Percentiles rank a stretch among this genome's conserved stretches.
Evolutionary conservation across 2,797 vertebrate genomes (phyloP).

Genomic region (Hydrolagus colliei): DNA sequence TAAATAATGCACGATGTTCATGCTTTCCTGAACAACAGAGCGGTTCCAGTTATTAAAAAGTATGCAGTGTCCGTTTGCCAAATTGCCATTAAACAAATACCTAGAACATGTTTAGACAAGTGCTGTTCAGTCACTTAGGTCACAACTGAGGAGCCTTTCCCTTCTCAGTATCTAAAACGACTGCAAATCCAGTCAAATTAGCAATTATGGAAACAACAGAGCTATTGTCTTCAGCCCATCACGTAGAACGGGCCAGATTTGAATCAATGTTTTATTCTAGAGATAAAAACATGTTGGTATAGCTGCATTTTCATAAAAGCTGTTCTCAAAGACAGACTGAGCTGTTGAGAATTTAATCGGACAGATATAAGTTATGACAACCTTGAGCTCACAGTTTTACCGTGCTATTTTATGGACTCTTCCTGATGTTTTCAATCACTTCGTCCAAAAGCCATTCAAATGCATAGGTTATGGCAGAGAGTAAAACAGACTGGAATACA

Average conservation of each 20-base stretch:
- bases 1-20: constrained; percentile 36
- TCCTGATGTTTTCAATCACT: constrained; percentile 1
- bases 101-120: constrained; percentile 50
- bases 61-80: constrained; percentile 39
- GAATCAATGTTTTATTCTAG: constrained; percentile 55
- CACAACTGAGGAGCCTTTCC: constrained; percentile 51
- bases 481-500: neutral
- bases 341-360: constrained; percentile 10
- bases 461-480: no score
- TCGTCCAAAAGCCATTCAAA: neutral
- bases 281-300: constrained; percentile 56
- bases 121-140: constrained; percentile 49
- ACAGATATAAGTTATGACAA: constrained; percentile 10
- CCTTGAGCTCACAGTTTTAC: neutral
- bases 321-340: constrained; percentile 12
- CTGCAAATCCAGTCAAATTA: constrained; percentile 43
- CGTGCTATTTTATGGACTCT: neutral
- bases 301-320: constrained; percentile 52
- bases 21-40: constrained; percentile 42
- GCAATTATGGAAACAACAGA: constrained; percentile 48
- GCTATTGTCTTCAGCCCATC: constrained; percentile 49
- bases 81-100: constrained; percentile 43
- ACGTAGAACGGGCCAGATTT: constrained; percentile 53
- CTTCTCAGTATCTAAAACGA: constrained; percentile 49
- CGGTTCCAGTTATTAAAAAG: constrained; percentile 36